Evolutionary conservation across 2,113 vertebrate species (phyloP).

Genomic region (Prietella phreatophila): DNA sequence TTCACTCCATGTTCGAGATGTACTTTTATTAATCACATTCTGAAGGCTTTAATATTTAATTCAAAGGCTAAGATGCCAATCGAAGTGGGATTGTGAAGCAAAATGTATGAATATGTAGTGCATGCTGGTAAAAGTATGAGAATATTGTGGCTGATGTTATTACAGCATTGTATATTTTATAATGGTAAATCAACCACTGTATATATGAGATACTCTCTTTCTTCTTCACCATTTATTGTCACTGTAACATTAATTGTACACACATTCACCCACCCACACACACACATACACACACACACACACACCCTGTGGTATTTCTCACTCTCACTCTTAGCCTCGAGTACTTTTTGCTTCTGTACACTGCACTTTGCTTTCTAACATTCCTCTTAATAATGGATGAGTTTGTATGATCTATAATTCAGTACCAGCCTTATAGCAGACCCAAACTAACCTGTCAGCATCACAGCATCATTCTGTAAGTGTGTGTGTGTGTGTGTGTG

Average conservation of each 20-base stretch:
- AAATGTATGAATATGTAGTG: conserved; percentile 14
- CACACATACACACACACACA: background rate
- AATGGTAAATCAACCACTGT: background rate
- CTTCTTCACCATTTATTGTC: background rate
- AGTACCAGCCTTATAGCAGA: conserved; percentile 50
- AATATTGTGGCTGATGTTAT: conserved; percentile 3
- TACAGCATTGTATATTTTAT: conserved; percentile 29
- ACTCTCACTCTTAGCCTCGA: conserved; percentile 34
- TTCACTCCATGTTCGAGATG: background rate
- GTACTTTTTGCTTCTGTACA: conserved; percentile 46
- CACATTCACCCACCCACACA: background rate
- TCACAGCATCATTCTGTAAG: background rate
- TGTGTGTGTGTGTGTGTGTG: conserved; percentile 2
- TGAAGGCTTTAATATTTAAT: conserved; percentile 32
- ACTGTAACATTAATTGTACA: background rate
- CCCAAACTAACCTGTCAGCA: conserved; percentile 4
- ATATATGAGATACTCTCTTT: background rate
- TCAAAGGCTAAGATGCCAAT: background rate
- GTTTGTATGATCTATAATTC: conserved; percentile 60
- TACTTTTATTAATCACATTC: conserved; percentile 26
- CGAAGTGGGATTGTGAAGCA: background rate
- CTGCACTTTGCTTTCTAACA: conserved; percentile 45
- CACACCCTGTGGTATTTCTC: background rate
- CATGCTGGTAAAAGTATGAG: background rate
- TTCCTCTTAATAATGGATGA: conserved; percentile 57